These are phyloP conservation scores for Hydriomena furcata DNA, from an alignment of 2,888 invertebrate genomes.

Conservation along the genomic window DNA sequence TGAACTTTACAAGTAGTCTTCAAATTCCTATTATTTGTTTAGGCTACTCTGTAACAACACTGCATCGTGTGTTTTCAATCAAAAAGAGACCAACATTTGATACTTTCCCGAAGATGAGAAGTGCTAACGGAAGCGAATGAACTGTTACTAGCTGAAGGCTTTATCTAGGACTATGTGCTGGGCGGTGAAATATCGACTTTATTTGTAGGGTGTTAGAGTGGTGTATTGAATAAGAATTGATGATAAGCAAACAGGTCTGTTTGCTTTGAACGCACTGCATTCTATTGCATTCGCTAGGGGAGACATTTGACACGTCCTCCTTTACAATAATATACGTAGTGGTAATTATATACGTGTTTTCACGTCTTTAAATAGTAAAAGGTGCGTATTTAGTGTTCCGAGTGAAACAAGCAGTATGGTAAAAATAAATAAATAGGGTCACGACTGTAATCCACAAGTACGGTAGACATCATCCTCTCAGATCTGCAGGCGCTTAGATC, in stretches of 20 bases:
- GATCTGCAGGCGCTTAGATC: too few species aligned
- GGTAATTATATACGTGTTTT: too few species aligned
- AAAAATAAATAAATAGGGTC: too few species aligned
- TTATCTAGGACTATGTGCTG: constrained; percentile 47
- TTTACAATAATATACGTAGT: constrained; percentile 65
- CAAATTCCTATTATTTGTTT: constrained; percentile 49
- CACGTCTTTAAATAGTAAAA: too few species aligned
- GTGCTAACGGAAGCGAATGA: constrained; percentile 79
- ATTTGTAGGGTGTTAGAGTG: constrained; percentile 39
- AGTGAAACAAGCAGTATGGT: too few species aligned
- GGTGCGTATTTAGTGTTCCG: too few species aligned
- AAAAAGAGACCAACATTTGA: constrained; percentile 64
- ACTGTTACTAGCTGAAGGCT: constrained; percentile 69
- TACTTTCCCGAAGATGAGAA: constrained; percentile 70
- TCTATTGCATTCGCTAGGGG: constrained; percentile 70
- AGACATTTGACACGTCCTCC: constrained; percentile 78
- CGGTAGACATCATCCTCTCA: too few species aligned
- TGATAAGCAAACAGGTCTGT: constrained; percentile 69
- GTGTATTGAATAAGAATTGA: constrained; percentile 45
- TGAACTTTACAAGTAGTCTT: constrained; percentile 40
- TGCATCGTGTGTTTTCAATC: constrained; percentile 71
- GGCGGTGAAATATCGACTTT: constrained; percentile 42
- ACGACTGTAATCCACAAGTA: too few species aligned
- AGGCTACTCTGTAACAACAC: constrained; percentile 47
- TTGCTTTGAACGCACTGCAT: constrained; percentile 73